A percentile compares a stretch with the other conserved stretches of the same genome.
phyloP scores from a whole-genome alignment of 2,888 invertebrate genomes.

The Slavum lentiscoides region DNA sequence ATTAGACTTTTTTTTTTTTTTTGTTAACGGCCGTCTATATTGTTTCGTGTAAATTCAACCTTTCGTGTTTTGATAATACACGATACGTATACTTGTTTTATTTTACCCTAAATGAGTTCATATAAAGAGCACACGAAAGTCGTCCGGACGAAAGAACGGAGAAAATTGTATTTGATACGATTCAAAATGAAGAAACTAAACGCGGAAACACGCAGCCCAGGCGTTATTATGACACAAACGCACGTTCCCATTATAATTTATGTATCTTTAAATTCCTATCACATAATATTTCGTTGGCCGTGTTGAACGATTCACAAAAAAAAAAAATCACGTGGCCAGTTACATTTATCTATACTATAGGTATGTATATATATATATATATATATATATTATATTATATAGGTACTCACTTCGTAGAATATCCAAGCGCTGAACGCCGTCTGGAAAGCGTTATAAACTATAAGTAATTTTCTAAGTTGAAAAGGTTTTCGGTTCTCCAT shows the following conservation, averaged over 20 bases:
- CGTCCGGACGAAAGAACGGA: neutral
- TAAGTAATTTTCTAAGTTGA: slow-evolving; percentile 76
- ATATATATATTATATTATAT: neutral
- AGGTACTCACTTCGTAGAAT: slow-evolving; percentile 81
- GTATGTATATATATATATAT: too few species aligned
- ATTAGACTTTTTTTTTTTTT: too few species aligned
- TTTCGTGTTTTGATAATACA: neutral
- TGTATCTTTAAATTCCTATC: slow-evolving; percentile 31
- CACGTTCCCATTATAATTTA: slow-evolving; percentile 44
- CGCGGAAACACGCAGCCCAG: slow-evolving; percentile 3
- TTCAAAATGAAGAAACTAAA: slow-evolving; percentile 27
- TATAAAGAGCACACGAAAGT: neutral
- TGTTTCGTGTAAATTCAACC: neutral
- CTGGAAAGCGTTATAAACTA: slow-evolving; percentile 87
- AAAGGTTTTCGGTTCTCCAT: slow-evolving; percentile 91
- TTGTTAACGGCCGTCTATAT: too few species aligned
- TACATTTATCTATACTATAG: neutral
- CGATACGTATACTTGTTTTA: neutral
- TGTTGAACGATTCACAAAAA: neutral
- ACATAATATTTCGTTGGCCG: slow-evolving; percentile 10
- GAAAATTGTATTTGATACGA: slow-evolving; percentile 9
- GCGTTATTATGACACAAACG: slow-evolving; percentile 13
- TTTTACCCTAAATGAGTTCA: neutral
- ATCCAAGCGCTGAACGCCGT: slow-evolving; percentile 88
- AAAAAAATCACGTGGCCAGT: neutral